These are phyloP conservation scores for Caenorhabditis angaria DNA, from an alignment of 2,888 invertebrate species.

Conservation along the genomic window DNA sequence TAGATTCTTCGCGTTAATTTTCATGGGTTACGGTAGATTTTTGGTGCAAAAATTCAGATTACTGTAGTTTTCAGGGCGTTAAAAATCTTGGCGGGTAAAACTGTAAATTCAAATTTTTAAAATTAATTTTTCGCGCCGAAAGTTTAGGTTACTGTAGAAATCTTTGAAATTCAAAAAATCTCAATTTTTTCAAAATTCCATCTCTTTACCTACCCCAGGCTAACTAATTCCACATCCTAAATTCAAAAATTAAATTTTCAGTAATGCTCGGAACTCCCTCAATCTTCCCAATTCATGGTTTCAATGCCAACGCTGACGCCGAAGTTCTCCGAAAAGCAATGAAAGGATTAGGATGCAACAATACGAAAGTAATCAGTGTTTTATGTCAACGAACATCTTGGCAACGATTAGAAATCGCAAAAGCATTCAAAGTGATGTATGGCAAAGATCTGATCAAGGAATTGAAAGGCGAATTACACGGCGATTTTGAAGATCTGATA, in stretches of 20 bases:
- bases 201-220: too few relatives aligned
- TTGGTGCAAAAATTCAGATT: too few relatives aligned
- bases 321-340: conserved; percentile 69
- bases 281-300: conserved; percentile 57
- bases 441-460: conserved; percentile 79
- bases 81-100: too few relatives aligned
- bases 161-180: background rate
- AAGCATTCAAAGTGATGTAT: conserved; percentile 81
- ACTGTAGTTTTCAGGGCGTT: too few relatives aligned
- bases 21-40: too few relatives aligned
- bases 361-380: conserved; percentile 73
- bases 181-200: too few relatives aligned
- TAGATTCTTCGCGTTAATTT: too few relatives aligned
- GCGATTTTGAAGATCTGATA: conserved; percentile 70
- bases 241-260: conserved; percentile 26
- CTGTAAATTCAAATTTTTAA: too few relatives aligned
- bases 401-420: conserved; percentile 85
- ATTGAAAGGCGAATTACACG: conserved; percentile 67
- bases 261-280: conserved; percentile 62
- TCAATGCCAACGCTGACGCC: conserved; percentile 69
- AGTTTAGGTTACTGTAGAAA: background rate
- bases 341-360: conserved; percentile 71
- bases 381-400: conserved; percentile 84
- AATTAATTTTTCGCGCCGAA: background rate
- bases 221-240: too few relatives aligned